phyloP scores from a whole-genome alignment of 2,113 vertebrate species.

The Ophthalmolycus amberensis region DNA sequence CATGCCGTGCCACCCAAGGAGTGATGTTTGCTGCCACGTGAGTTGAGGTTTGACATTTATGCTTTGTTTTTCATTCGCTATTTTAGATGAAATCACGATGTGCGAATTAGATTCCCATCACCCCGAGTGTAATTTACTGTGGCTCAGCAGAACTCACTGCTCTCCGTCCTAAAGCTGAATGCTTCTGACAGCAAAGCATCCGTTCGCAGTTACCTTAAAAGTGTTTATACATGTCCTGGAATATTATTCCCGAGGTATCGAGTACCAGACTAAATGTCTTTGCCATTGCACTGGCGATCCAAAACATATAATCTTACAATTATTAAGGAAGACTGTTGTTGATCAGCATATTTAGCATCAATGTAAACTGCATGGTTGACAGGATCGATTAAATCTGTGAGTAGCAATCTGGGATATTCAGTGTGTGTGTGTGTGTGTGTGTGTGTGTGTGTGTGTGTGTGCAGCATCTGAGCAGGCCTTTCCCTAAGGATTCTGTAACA shows the following conservation, averaged over 20 bases:
- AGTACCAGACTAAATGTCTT: constrained; percentile 10
- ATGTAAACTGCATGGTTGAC: constrained; percentile 37
- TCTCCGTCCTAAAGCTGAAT: constrained; percentile 44
- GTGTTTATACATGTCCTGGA: constrained; percentile 57
- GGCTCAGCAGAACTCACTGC: constrained; percentile 49
- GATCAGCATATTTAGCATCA: constrained; percentile 9
- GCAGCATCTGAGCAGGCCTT: constrained; percentile 39
- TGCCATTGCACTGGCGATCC: background rate
- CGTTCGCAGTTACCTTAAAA: constrained; percentile 50
- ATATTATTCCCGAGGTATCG: constrained; percentile 57
- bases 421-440: background rate
- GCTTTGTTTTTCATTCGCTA: constrained; percentile 68
- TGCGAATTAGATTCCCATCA: constrained; percentile 68
- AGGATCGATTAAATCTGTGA: constrained; percentile 39
- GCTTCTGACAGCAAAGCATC: constrained; percentile 68
- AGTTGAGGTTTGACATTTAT: constrained; percentile 56
- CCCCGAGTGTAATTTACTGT: constrained; percentile 56
- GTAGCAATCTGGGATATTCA: constrained; percentile 11
- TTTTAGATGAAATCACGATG: constrained; percentile 66
- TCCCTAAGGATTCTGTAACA: constrained; percentile 76
- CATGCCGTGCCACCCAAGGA: constrained; percentile 69
- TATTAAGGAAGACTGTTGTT: constrained; percentile 4
- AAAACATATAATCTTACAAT: background rate
- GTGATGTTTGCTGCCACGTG: constrained; percentile 56
- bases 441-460: constrained; percentile 39